phyloP scores from a whole-genome alignment of 2,888 invertebrate species.

The Drosophila pseudotalamancana region DNA sequence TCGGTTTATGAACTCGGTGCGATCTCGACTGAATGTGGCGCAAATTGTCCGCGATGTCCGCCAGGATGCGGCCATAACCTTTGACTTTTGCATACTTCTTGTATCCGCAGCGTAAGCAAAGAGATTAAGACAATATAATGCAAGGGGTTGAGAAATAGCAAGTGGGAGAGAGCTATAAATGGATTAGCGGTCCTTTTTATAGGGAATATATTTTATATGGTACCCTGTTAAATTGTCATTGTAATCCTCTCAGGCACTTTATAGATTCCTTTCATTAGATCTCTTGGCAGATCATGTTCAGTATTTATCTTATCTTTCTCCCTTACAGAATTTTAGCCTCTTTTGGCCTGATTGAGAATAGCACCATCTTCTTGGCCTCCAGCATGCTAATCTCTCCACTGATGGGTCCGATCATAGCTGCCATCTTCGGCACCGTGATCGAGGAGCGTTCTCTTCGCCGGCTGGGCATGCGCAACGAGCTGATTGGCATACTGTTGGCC shows the following conservation, averaged over 20 bases:
- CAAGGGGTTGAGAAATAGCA: no score
- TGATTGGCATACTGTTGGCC: conserved; percentile 88
- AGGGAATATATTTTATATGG: no score
- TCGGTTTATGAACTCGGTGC: conserved; percentile 88
- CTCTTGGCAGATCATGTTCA: no score
- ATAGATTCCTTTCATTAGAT: no score
- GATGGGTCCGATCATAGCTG: conserved; percentile 92
- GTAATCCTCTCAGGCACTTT: no score
- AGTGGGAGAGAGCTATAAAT: no score
- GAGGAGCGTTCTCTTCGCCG: conserved; percentile 87
- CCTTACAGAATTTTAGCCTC: conserved; percentile 88
- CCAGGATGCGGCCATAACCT: conserved; percentile 89
- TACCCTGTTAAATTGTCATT: no score
- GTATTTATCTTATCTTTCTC: no score
- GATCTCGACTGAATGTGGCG: conserved; percentile 88
- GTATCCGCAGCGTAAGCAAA: conserved; percentile 89
- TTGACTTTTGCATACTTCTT: conserved; percentile 90
- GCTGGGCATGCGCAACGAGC: conserved; percentile 88
- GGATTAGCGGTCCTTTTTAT: no score
- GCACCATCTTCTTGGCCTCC: conserved; percentile 90
- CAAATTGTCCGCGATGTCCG: conserved; percentile 89
- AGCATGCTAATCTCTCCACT: conserved; percentile 93
- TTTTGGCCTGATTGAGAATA: conserved; percentile 90
- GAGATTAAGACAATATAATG: no score
- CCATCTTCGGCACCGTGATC: conserved; percentile 90